Percentiles rank a stretch among this genome's conserved stretches.
phyloP scores from a whole-genome alignment of 2,113 vertebrate genomes.

The Rafetus swinhoei region DNA sequence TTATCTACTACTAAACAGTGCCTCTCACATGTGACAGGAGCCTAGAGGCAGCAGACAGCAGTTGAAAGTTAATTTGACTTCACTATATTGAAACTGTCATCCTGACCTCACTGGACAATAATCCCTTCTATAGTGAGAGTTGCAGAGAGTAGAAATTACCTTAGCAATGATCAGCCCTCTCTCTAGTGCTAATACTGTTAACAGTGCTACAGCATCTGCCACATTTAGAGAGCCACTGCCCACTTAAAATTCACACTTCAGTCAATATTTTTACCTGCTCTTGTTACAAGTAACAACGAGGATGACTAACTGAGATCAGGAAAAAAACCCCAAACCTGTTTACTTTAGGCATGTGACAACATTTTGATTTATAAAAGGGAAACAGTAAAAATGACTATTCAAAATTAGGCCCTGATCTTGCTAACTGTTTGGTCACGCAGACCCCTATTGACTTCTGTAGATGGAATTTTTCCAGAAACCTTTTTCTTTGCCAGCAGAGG shows the following conservation, averaged over 20 bases:
- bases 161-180: conserved; percentile 2
- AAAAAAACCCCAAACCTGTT: background rate
- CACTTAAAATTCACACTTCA: background rate
- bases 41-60: background rate
- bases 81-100: background rate
- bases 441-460: conserved; percentile 29
- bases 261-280: background rate
- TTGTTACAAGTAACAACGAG: background rate
- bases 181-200: background rate
- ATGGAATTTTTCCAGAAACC: conserved; percentile 55
- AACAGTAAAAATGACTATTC: background rate
- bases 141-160: conserved; percentile 12
- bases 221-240: background rate
- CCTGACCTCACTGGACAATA: background rate
- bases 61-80: conserved; percentile 24
- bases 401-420: background rate
- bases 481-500: conserved; percentile 20
- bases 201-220: background rate
- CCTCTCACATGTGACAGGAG: background rate
- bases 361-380: conserved; percentile 13
- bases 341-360: background rate
- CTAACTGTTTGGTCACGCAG: conserved; percentile 13
- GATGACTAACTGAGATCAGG: background rate
- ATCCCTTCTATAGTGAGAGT: background rate
- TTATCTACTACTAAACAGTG: background rate